Evolutionary conservation across 2,113 vertebrate species (phyloP).

Genomic region (Picathartes gymnocephalus): DNA sequence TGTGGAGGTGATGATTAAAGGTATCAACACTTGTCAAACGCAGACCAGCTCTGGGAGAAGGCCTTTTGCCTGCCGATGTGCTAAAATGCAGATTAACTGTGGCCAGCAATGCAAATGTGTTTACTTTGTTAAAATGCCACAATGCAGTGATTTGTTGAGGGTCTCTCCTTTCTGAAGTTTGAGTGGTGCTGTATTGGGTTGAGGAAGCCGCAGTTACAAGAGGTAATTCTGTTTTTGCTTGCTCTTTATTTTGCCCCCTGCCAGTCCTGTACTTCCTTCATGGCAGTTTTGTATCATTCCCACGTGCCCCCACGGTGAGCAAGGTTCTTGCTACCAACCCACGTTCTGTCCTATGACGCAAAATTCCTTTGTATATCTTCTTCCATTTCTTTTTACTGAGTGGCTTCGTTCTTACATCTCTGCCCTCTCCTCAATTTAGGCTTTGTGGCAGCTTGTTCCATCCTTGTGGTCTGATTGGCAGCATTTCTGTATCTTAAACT

Average conservation of each 20-base stretch:
- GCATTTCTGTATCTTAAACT: background rate
- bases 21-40: background rate
- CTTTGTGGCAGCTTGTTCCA: background rate
- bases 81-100: background rate
- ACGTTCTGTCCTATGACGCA: rapidly evolving
- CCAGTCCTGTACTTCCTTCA: background rate
- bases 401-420: background rate
- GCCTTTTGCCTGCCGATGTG: background rate
- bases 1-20: background rate
- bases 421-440: background rate
- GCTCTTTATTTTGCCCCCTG: background rate
- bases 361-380: rapidly evolving
- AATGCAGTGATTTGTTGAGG: background rate
- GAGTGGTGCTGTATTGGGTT: background rate
- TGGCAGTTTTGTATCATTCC: rapidly evolving
- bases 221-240: background rate
- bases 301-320: background rate
- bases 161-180: background rate
- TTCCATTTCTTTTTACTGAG: background rate
- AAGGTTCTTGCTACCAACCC: background rate
- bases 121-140: background rate
- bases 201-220: background rate
- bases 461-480: background rate
- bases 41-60: background rate
- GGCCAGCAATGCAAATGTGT: background rate